Conservation (phyloP, 1,140 invertebrate genomes). For the Nasonia longicornis region DNA sequence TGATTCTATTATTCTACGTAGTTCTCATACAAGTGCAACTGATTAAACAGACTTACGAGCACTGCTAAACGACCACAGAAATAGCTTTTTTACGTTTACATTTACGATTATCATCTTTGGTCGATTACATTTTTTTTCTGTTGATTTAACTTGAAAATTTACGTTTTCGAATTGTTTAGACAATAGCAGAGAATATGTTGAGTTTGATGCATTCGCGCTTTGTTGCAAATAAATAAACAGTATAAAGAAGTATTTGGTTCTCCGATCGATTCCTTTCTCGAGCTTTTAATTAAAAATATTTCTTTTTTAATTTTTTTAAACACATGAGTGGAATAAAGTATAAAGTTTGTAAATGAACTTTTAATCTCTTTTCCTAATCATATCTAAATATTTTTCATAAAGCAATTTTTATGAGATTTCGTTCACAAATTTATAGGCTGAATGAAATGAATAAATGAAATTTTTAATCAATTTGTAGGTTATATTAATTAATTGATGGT, state of each 20-base stretch:
- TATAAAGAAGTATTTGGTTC: not conserved
- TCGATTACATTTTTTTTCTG: not conserved
- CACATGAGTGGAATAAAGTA: no score
- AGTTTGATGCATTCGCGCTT: no score
- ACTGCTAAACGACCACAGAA: not conserved
- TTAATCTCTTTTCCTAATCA: not conserved
- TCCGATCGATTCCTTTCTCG: conserved; percentile 41
- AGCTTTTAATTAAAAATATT: conserved; percentile 24
- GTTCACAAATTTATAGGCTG: not conserved
- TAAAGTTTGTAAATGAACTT: no score
- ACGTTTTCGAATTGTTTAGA: no score
- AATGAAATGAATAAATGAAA: not conserved
- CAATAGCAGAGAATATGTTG: no score
- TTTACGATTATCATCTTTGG: not conserved
- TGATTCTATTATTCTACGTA: no score
- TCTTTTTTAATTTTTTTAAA: not conserved
- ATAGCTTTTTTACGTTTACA: not conserved
- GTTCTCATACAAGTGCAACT: no score
- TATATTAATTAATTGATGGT: not conserved
- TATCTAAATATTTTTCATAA: not conserved
- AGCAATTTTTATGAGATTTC: not conserved
- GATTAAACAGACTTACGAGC: not conserved
- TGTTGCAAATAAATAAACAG: not conserved
- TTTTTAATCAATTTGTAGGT: not conserved
- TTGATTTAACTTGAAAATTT: no score